These are phyloP conservation scores for Oxyura jamaicensis DNA, from an alignment of 2,113 vertebrate species.

Conservation along the genomic window DNA sequence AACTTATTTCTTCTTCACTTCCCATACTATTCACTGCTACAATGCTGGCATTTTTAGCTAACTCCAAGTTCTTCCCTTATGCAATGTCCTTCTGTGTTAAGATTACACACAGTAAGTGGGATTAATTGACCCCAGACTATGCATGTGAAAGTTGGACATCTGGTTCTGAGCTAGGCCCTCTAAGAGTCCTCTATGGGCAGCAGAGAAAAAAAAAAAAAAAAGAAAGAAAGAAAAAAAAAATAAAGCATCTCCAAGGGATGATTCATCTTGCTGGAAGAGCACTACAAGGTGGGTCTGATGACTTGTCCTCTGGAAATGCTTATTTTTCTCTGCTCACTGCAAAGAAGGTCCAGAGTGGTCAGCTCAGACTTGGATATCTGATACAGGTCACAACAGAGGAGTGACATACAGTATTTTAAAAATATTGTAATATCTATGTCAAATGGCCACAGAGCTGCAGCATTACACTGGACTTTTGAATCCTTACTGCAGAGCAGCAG, in stretches of 20 bases:
- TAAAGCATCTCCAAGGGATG: neutral
- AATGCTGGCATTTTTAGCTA: neutral
- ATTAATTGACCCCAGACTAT: neutral
- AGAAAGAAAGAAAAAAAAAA: too few species aligned
- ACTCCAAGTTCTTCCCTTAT: neutral
- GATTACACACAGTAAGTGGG: neutral
- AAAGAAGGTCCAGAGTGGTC: neutral
- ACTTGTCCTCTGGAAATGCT: neutral
- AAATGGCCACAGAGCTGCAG: slow-evolving; percentile 32
- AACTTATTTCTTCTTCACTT: neutral
- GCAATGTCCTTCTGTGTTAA: neutral
- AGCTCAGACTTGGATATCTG: neutral
- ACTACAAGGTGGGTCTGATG: neutral
- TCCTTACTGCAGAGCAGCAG: neutral
- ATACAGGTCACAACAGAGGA: neutral
- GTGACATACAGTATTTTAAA: neutral
- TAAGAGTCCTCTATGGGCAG: neutral
- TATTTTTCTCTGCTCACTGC: neutral
- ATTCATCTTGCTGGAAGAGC: slow-evolving; percentile 15
- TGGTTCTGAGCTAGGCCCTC: neutral
- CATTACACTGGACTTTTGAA: slow-evolving; percentile 9
- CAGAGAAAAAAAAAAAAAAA: neutral
- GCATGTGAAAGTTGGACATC: neutral
- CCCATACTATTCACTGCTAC: neutral
- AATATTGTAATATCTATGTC: slow-evolving; percentile 1